A percentile compares a stretch with the other conserved stretches of the same genome.
These are phyloP conservation scores for Sminthurides aquaticus DNA, from an alignment of 2,888 invertebrate species.

Conservation along the genomic window DNA sequence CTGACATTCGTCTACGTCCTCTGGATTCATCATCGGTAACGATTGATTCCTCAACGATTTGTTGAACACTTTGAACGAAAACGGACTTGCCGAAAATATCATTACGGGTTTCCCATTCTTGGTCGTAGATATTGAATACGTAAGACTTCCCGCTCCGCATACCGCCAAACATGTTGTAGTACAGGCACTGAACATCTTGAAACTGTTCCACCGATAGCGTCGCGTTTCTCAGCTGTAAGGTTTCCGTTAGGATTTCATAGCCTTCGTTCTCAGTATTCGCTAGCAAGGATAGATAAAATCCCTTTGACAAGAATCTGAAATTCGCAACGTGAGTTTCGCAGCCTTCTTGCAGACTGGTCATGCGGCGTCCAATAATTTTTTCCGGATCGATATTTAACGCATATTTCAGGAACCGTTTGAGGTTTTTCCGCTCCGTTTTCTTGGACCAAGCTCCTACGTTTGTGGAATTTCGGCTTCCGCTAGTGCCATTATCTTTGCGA, in stretches of 20 bases:
- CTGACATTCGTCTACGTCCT: neutral
- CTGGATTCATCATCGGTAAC: neutral
- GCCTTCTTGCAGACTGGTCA: neutral
- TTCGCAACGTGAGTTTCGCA: neutral
- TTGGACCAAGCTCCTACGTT: neutral
- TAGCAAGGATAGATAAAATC: neutral
- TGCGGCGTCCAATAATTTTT: neutral
- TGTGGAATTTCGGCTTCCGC: neutral
- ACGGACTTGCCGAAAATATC: constrained; percentile 3
- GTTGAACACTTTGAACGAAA: neutral
- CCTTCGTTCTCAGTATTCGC: constrained; percentile 9
- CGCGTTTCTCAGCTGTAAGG: constrained; percentile 3
- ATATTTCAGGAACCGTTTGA: constrained; percentile 13
- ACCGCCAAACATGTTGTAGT: constrained; percentile 12
- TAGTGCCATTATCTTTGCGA: neutral
- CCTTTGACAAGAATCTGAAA: neutral
- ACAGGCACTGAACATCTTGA: constrained; percentile 12
- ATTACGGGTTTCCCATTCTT: constrained; percentile 12
- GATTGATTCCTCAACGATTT: constrained; percentile 1
- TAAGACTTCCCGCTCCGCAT: constrained; percentile 10
- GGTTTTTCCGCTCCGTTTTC: constrained; percentile 7
- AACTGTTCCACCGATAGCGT: constrained; percentile 7
- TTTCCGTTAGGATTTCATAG: constrained; percentile 12
- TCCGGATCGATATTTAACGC: neutral
- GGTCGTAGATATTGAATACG: constrained; percentile 5